Conservation (phyloP, 2,888 invertebrate genomes). For the Conus canariensis region DNA sequence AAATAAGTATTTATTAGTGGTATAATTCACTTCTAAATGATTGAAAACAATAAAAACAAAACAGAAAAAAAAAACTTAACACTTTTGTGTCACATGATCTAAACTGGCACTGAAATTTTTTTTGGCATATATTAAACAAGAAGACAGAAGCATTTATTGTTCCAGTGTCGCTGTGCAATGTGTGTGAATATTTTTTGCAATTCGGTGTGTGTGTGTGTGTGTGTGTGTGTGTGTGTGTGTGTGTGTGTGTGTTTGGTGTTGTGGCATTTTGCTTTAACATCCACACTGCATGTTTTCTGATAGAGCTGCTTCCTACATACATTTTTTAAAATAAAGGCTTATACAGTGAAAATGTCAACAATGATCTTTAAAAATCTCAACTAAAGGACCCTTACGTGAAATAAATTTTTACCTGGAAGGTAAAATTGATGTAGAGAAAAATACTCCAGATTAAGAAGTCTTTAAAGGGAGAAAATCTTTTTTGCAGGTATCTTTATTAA, state of each 20-base stretch:
- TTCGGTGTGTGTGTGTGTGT: neutral
- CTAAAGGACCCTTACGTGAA: no score
- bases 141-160: neutral
- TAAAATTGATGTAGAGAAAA: no score
- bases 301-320: neutral
- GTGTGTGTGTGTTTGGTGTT: conserved; percentile 11
- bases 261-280: no score
- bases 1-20: neutral
- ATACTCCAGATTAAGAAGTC: no score
- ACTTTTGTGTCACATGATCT: neutral
- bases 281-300: neutral
- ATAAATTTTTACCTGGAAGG: no score
- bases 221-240: conserved; percentile 31
- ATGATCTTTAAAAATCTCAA: no score
- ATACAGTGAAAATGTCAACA: no score
- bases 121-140: conserved; percentile 22
- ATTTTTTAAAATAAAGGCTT: no score
- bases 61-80: no score
- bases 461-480: no score
- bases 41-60: neutral
- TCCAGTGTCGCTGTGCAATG: neutral
- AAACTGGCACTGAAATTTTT: neutral
- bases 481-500: no score
- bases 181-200: conserved; percentile 13
- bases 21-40: neutral